Base-by-base conservation (phyloP, 2,113 vertebrate species). In the Ctenomys sociabilis region DNA sequence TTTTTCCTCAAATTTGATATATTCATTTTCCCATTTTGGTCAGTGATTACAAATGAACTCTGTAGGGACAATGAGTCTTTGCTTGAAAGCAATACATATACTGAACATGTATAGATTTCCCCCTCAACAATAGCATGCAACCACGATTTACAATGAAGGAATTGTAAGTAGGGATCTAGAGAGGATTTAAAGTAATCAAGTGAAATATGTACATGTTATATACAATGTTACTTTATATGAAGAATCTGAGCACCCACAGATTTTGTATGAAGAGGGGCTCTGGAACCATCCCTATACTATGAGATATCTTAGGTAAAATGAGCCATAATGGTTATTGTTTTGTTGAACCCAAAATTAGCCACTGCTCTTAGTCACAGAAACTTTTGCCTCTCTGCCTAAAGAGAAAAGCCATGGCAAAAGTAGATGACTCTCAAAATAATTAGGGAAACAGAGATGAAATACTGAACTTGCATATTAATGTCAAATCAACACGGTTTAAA, bases 301-400 rank as follows among this genome's bases (percentile, higher is more conserved):
- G 45, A 49, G n/a, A 64, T 6, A 1, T 40, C 61, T 64, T 22
- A 68, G 37, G 3, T 70, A 82, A 30, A 73, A 92, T 35, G 59
- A 95, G n/a, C 24, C 30, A 83, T 19, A 54, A 43, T 32, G 57
- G 73, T 63, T 43, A 5, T 61, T 83, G 37, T 83, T 89, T 83
- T 59, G 35, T 16, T 73, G 45, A 92, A 75, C 37, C 40, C 59
- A 95, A 63, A 94, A 95, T 88, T 66, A 92, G 64, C 28, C 49
- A 88, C 0, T 88, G 66, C 24, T 45, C 32, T 75, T 91, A 61
- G 90, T 49, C 37, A 90, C 16, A 64, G 9, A 96, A 64, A 4
- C 54, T 89, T 97, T 82, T 35, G 49, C 49, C 85, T 95, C 26
- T 59, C 35, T 85, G 52, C 59, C 64, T 87, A 78, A 11, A 21